These are phyloP conservation scores for Clarias macrocephalus DNA, from an alignment of 2,113 vertebrate genomes.

Conservation along the genomic window DNA sequence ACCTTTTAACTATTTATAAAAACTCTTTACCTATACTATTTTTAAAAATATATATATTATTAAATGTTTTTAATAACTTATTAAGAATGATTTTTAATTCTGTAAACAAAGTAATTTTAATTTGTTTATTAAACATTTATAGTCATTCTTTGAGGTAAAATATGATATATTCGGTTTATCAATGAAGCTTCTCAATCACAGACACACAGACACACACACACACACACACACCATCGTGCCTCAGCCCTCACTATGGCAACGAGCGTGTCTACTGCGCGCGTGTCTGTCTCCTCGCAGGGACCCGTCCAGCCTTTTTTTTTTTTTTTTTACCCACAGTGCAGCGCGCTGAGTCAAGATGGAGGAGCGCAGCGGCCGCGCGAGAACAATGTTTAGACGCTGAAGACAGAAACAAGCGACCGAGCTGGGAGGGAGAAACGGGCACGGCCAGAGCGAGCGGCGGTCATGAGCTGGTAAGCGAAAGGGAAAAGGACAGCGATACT, in stretches of 20 bases:
- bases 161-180: neutral
- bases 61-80: too few relatives aligned
- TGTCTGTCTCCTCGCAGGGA: conserved; percentile 57
- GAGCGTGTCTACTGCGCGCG: neutral
- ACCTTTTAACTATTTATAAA: too few relatives aligned
- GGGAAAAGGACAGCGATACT: neutral
- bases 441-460: conserved; percentile 59
- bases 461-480: conserved; percentile 71
- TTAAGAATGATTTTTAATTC: too few relatives aligned
- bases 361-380: conserved; percentile 75
- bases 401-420: conserved; percentile 48
- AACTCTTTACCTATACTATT: too few relatives aligned
- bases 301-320: conserved; percentile 54
- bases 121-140: too few relatives aligned
- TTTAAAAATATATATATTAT: too few relatives aligned
- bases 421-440: conserved; percentile 41
- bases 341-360: conserved; percentile 78
- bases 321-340: conserved; percentile 71
- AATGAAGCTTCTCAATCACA: neutral
- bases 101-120: too few relatives aligned
- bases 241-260: conserved; percentile 17
- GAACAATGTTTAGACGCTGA: conserved; percentile 79
- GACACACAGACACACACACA: neutral
- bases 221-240: neutral
- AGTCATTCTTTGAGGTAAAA: too few relatives aligned